A percentile compares a stretch with the other conserved stretches of the same genome.
These are phyloP conservation scores for Tolmerus cingulatus DNA, from an alignment of 2,888 invertebrate species.

Conservation along the genomic window DNA sequence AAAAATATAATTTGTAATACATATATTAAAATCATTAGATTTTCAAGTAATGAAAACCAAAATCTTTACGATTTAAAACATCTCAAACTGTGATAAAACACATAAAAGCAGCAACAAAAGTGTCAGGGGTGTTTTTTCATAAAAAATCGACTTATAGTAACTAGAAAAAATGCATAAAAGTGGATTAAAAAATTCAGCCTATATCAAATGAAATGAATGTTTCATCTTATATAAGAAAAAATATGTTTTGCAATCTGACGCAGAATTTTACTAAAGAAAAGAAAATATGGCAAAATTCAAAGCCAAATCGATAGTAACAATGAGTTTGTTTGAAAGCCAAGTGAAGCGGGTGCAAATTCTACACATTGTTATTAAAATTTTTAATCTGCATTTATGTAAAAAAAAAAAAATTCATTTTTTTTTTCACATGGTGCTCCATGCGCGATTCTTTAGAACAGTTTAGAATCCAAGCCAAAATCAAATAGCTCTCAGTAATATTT, in stretches of 20 bases:
- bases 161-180: neutral
- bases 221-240: neutral
- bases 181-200: neutral
- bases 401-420: neutral
- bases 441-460: neutral
- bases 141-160: too few relatives aligned
- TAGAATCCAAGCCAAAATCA: too few relatives aligned
- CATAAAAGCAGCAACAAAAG: too few relatives aligned
- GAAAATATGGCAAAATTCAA: neutral
- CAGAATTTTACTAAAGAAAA: neutral
- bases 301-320: neutral
- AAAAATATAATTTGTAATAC: too few relatives aligned
- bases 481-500: neutral
- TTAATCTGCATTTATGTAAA: neutral
- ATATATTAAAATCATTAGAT: too few relatives aligned
- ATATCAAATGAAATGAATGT: too few relatives aligned
- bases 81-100: too few relatives aligned
- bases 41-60: too few relatives aligned
- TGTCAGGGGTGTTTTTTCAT: too few relatives aligned
- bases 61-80: too few relatives aligned
- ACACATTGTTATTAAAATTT: neutral
- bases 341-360: neutral
- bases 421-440: neutral
- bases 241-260: neutral
- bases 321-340: neutral